Percentiles rank a stretch among this genome's conserved stretches.
These are phyloP conservation scores for Eclectus roratus DNA, from an alignment of 2,113 vertebrate species.

Conservation along the genomic window DNA sequence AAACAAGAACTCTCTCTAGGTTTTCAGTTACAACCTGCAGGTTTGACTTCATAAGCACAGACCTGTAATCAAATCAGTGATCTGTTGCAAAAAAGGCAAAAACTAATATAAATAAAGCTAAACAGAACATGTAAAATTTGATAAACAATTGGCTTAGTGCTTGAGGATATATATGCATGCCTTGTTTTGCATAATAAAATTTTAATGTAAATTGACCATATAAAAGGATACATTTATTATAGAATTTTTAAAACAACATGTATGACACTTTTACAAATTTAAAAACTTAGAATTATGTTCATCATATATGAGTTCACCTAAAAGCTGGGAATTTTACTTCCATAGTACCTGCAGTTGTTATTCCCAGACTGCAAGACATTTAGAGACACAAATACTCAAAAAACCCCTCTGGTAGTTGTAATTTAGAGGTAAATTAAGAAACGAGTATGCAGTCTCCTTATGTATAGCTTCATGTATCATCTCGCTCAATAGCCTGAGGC, in stretches of 20 bases:
- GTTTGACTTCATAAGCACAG: not conserved
- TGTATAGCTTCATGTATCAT: constrained; percentile 58
- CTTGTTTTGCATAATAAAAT: not conserved
- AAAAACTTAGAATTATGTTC: not conserved
- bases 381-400: not conserved
- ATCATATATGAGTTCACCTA: not conserved
- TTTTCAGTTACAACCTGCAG: not conserved
- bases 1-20: not conserved
- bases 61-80: not conserved
- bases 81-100: not conserved
- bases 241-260: not conserved
- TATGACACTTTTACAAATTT: not conserved
- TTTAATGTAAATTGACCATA: not conserved
- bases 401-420: constrained; percentile 25
- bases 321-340: not conserved
- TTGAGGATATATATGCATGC: not conserved
- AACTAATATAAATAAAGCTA: not conserved
- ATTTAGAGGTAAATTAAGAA: constrained; percentile 49
- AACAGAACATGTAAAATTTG: not conserved
- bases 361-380: not conserved
- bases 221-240: not conserved
- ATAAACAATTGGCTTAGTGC: not conserved
- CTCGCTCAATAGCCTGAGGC: constrained; percentile 58
- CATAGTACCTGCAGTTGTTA: not conserved
- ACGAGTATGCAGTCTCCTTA: not conserved